Conservation (phyloP, 2,113 vertebrate species). For the Genyomyrus donnyi region DNA sequence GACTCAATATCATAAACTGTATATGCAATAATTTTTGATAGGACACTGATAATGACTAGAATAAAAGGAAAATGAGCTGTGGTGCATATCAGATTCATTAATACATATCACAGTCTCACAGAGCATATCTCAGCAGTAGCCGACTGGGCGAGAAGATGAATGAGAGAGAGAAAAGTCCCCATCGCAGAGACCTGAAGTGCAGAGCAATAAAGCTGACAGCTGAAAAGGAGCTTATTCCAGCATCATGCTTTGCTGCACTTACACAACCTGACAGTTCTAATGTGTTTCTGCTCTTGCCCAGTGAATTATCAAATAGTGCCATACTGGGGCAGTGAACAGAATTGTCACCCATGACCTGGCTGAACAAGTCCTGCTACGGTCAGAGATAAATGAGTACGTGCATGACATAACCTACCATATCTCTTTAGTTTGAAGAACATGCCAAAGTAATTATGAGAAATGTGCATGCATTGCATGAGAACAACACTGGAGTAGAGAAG, state of each 20-base stretch:
- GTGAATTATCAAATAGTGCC: constrained; percentile 21
- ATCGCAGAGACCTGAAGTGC: constrained; percentile 4
- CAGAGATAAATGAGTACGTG: not conserved
- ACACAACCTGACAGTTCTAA: constrained; percentile 19
- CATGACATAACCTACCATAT: not conserved
- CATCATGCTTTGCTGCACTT: constrained; percentile 14
- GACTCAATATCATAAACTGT: not conserved
- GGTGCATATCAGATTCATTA: not conserved
- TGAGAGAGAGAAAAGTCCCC: not conserved
- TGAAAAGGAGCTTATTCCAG: constrained; percentile 11
- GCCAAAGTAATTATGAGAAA: not conserved
- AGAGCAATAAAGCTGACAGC: constrained; percentile 18
- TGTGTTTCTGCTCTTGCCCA: constrained; percentile 20
- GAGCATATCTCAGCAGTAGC: not conserved
- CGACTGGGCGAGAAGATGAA: not conserved
- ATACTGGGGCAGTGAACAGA: not conserved
- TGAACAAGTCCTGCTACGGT: not conserved
- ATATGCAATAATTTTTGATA: not conserved
- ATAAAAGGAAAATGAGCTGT: not conserved
- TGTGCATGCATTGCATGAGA: not conserved
- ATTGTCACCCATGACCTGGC: not conserved
- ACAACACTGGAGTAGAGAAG: not conserved
- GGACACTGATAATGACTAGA: not conserved
- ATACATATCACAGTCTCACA: not conserved
- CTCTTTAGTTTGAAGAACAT: not conserved